Percentiles rank a stretch among this genome's conserved stretches.
phyloP scores from a whole-genome alignment of 2,113 vertebrate genomes.

The Lanius collurio region DNA sequence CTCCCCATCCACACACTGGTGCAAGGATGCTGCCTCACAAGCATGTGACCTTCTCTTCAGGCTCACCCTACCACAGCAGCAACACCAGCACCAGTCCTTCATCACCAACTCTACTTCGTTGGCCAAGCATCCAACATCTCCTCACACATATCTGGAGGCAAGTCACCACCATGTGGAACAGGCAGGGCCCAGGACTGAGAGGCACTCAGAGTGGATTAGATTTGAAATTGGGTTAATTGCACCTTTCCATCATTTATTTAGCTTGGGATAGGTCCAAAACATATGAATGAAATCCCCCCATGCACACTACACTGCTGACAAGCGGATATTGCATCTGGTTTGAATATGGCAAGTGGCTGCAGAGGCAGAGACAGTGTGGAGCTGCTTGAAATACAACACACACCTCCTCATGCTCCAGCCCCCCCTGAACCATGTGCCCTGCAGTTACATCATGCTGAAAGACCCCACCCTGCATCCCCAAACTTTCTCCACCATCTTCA shows the following conservation, averaged over 20 bases:
- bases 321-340: slow-evolving; percentile 67
- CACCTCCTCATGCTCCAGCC: neutral
- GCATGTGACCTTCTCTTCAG: rapidly evolving
- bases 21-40: neutral
- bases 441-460: neutral
- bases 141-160: neutral
- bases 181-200: slow-evolving; percentile 17
- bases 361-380: slow-evolving; percentile 20
- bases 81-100: neutral
- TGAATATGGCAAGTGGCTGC: slow-evolving; percentile 51
- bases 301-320: slow-evolving; percentile 17
- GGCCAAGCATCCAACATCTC: neutral
- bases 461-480: neutral
- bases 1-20: neutral
- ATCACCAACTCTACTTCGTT: neutral
- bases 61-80: neutral
- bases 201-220: neutral
- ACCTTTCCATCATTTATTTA: slow-evolving; percentile 62
- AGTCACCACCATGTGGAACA: neutral
- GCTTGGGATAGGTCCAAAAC: slow-evolving; percentile 37
- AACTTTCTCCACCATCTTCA: neutral
- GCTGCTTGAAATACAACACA: slow-evolving; percentile 60
- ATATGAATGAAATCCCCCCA: slow-evolving; percentile 27
- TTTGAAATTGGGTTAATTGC: slow-evolving; percentile 61
- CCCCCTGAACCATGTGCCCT: neutral